Evolutionary conservation across 2,888 invertebrate species (phyloP).

Genomic region (Andrena praecox): DNA sequence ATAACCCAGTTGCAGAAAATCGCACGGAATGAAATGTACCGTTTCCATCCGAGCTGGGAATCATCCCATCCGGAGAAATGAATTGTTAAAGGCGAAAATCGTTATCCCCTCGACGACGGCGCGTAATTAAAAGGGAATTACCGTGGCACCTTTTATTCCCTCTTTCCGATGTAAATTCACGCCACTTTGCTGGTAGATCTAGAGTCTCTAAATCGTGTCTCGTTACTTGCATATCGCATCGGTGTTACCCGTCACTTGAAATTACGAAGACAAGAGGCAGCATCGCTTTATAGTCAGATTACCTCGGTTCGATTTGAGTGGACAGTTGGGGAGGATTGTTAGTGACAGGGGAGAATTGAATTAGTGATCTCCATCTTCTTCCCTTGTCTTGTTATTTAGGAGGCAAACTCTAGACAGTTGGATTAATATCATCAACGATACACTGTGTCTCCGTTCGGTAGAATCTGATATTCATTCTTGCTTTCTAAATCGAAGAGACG

Average conservation of each 20-base stretch:
- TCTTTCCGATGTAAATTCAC: neutral
- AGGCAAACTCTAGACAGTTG: neutral
- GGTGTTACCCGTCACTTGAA: constrained; percentile 40
- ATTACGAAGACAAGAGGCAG: constrained; percentile 24
- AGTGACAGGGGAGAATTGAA: constrained; percentile 52
- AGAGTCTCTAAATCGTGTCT: neutral
- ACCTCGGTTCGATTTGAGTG: constrained; percentile 49
- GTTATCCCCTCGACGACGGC: neutral
- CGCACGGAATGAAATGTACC: constrained; percentile 3
- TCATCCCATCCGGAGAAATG: constrained; percentile 14
- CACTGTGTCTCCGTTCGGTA: neutral
- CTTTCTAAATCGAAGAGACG: neutral
- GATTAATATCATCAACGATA: neutral
- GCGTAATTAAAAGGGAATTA: constrained; percentile 6
- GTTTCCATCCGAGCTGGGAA: neutral
- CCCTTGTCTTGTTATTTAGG: constrained; percentile 15
- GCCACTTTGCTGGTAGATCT: neutral
- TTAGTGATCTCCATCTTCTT: constrained; percentile 49
- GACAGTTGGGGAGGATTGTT: constrained; percentile 46
- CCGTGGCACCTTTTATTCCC: neutral
- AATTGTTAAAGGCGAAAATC: constrained; percentile 15
- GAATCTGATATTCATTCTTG: neutral
- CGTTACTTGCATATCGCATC: constrained; percentile 6
- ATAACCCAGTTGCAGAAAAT: constrained; percentile 58
- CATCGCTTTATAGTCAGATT: constrained; percentile 58